Conservation (phyloP, 2,888 invertebrate genomes). For the Limenitis arthemis region DNA sequence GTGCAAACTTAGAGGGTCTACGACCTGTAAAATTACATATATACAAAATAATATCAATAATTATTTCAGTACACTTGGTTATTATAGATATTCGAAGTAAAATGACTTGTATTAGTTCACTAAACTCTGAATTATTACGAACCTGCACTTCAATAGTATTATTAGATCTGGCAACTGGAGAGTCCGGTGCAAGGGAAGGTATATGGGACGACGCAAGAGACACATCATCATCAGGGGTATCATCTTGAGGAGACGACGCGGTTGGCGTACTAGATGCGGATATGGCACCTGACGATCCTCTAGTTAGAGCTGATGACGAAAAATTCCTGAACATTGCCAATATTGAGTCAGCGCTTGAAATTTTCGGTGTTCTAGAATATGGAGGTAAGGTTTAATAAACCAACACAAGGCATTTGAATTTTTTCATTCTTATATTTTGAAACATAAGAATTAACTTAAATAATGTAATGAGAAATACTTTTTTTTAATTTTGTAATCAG, state of each 20-base stretch:
- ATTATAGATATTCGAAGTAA: neutral
- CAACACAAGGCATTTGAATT: no score
- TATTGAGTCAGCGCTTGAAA: constrained; percentile 85
- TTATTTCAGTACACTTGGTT: neutral
- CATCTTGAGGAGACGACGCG: constrained; percentile 82
- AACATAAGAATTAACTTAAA: no score
- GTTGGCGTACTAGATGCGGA: constrained; percentile 82
- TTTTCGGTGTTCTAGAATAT: constrained; percentile 70
- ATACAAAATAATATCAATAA: constrained; percentile 4
- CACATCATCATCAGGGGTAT: constrained; percentile 78
- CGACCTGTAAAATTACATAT: constrained; percentile 50
- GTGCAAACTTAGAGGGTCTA: constrained; percentile 79
- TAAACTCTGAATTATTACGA: neutral
- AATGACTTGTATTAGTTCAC: neutral
- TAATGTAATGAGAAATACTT: neutral
- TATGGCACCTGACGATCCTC: constrained; percentile 74
- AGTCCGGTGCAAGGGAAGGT: constrained; percentile 74
- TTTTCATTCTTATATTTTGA: no score
- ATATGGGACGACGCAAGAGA: constrained; percentile 77
- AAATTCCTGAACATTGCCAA: constrained; percentile 85
- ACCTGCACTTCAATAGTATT: constrained; percentile 67
- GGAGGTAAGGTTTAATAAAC: neutral
- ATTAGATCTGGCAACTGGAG: constrained; percentile 66
- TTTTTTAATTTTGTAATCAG: neutral
- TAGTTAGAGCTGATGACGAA: constrained; percentile 69